phyloP scores from a whole-genome alignment of 2,888 invertebrate genomes.

The Ectemnius continuus region DNA sequence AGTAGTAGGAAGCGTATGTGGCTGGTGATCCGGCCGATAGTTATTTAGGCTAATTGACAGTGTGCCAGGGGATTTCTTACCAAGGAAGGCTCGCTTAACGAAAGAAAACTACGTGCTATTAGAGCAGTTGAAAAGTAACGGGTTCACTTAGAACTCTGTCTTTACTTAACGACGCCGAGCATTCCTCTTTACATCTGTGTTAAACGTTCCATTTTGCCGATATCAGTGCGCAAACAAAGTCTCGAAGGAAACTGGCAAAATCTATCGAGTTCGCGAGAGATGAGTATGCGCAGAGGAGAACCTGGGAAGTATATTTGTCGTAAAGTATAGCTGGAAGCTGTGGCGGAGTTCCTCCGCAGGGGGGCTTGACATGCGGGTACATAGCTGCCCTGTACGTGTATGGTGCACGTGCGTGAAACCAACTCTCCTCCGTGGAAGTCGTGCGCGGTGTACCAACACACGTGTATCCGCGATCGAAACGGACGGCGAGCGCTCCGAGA shows the following conservation, averaged over 20 bases:
- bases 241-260: constrained; percentile 29
- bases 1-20: constrained; percentile 3
- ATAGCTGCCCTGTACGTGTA: constrained; percentile 17
- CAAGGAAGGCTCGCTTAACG: constrained; percentile 4
- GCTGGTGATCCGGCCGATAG: background rate
- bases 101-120: constrained; percentile 15
- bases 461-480: constrained; percentile 29
- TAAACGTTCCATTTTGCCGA: background rate
- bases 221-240: constrained; percentile 1
- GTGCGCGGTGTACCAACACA: constrained; percentile 4
- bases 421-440: constrained; percentile 28
- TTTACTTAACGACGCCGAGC: background rate
- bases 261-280: constrained; percentile 25
- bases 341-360: constrained; percentile 46
- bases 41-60: constrained; percentile 21
- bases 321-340: constrained; percentile 50
- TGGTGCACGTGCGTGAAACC: background rate
- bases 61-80: background rate
- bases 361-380: constrained; percentile 48
- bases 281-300: constrained; percentile 35
- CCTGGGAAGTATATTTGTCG: constrained; percentile 52
- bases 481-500: constrained; percentile 31
- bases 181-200: background rate
- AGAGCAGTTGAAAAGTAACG: constrained; percentile 13
- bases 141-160: background rate